phyloP scores from a whole-genome alignment of 1,140 invertebrate species.

The Penaeus indicus region DNA sequence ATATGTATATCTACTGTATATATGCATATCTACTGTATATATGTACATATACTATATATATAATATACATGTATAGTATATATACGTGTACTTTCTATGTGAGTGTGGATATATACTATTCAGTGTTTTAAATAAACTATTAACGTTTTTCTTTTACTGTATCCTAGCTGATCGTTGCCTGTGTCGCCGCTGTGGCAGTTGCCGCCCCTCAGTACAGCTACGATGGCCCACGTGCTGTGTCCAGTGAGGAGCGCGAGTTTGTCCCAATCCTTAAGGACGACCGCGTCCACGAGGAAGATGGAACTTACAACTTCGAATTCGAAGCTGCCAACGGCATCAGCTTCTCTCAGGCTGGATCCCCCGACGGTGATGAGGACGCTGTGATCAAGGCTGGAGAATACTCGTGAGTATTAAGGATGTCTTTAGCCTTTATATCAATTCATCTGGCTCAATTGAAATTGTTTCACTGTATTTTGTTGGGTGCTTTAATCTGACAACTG shows the following conservation, averaged over 20 bases:
- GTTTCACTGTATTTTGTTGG: no score
- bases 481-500: no score
- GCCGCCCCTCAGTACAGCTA: conserved; percentile 38
- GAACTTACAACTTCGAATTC: conserved; percentile 8
- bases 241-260: background rate
- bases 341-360: conserved; percentile 21
- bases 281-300: conserved; percentile 25
- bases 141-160: no score
- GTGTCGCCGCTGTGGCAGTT: background rate
- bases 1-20: no score
- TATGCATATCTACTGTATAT: no score
- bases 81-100: no score
- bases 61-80: no score
- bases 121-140: no score
- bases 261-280: conserved; percentile 34
- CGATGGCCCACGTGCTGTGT: background rate
- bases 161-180: conserved; percentile 1
- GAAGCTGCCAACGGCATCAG: conserved; percentile 27
- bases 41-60: no score
- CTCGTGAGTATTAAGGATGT: conserved; percentile 10
- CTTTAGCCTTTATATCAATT: no score
- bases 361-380: background rate
- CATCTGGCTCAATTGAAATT: no score
- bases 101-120: no score
- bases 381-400: conserved; percentile 33